These are phyloP conservation scores for Drosophila falleni DNA, from an alignment of 2,888 invertebrate species.

Conservation along the genomic window DNA sequence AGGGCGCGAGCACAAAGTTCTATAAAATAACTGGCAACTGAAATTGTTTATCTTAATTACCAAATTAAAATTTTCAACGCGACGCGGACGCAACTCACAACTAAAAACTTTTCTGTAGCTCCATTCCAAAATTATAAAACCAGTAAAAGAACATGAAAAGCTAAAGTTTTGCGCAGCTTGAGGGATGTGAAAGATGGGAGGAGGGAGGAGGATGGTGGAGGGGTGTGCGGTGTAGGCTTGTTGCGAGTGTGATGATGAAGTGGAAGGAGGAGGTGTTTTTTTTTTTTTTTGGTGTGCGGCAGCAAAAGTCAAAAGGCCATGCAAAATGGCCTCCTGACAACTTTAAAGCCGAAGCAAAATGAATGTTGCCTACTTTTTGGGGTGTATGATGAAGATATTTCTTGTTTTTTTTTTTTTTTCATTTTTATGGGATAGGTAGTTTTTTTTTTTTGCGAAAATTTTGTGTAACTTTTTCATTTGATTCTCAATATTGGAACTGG, in stretches of 20 bases:
- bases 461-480: conserved; percentile 62
- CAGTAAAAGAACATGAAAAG: conserved; percentile 44
- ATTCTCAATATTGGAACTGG: conserved; percentile 46
- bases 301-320: conserved; percentile 62
- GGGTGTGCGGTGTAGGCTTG: conserved; percentile 22
- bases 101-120: conserved; percentile 56
- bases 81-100: conserved; percentile 37
- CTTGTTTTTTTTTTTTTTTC: conserved; percentile 40
- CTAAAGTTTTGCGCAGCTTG: conserved; percentile 41
- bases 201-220: neutral
- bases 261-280: conserved; percentile 27
- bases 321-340: conserved; percentile 49
- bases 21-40: conserved; percentile 70
- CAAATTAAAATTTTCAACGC: conserved; percentile 81
- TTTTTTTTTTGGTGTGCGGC: conserved; percentile 35
- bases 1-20: conserved; percentile 9
- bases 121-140: conserved; percentile 11
- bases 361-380: conserved; percentile 59
- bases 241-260: conserved; percentile 19
- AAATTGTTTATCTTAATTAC: conserved; percentile 82
- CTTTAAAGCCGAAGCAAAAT: conserved; percentile 43
- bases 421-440: conserved; percentile 16
- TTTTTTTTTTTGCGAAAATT: conserved; percentile 63
- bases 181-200: neutral
- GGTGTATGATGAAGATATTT: conserved; percentile 16